These are phyloP conservation scores for Phanerotoma sp. DNA, from an alignment of 2,888 invertebrate genomes.

Conservation along the genomic window DNA sequence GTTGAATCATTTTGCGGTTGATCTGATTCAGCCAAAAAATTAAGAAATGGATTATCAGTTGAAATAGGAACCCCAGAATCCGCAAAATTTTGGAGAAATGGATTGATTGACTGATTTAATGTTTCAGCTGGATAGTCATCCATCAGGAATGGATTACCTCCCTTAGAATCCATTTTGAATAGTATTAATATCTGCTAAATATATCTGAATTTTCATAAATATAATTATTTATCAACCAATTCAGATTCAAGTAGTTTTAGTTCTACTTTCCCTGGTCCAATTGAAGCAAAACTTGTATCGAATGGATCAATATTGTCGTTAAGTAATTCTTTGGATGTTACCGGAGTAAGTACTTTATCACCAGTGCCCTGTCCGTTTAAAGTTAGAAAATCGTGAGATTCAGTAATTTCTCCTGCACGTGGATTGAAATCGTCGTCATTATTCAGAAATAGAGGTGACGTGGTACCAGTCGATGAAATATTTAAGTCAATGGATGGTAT, in stretches of 20 bases:
- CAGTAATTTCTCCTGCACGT: constrained; percentile 53
- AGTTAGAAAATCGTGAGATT: constrained; percentile 56
- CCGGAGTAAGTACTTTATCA: constrained; percentile 54
- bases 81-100: constrained; percentile 64
- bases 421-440: constrained; percentile 61
- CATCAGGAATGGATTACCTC: constrained; percentile 80
- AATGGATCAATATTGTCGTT: constrained; percentile 73
- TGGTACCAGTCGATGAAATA: not conserved
- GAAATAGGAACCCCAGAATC: constrained; percentile 51
- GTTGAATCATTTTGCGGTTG: constrained; percentile 47
- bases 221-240: constrained; percentile 59
- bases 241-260: constrained; percentile 77
- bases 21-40: constrained; percentile 42
- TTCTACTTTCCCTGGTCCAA: constrained; percentile 77
- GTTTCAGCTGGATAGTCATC: constrained; percentile 64
- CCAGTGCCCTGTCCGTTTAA: constrained; percentile 60
- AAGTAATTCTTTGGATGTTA: constrained; percentile 45
- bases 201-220: not conserved
- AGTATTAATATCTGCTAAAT: not conserved
- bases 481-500: constrained; percentile 39
- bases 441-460: constrained; percentile 17
- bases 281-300: constrained; percentile 77
- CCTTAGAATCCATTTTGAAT: constrained; percentile 61
- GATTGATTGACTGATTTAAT: constrained; percentile 67
- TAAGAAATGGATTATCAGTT: constrained; percentile 52